A percentile compares a stretch with the other conserved stretches of the same genome.
phyloP scores from a whole-genome alignment of 2,113 vertebrate species.

The Ondatra zibethicus region DNA sequence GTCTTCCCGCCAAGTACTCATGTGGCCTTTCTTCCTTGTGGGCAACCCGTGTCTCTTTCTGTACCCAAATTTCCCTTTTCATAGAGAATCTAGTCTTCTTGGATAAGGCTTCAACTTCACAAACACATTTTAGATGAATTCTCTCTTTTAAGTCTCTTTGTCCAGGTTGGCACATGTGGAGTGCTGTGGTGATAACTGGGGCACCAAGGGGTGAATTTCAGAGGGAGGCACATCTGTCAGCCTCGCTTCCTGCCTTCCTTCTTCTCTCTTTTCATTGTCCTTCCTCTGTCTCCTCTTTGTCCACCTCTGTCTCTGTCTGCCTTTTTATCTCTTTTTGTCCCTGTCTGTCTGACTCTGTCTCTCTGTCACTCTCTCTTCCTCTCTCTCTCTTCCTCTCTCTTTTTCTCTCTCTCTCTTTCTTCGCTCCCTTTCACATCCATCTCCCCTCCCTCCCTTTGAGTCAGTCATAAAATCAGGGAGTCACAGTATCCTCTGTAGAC shows the following conservation, averaged over 20 bases:
- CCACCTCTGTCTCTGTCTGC: neutral
- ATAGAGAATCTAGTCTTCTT: neutral
- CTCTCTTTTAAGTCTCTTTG: neutral
- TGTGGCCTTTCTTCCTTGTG: rapidly evolving
- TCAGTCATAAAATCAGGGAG: neutral
- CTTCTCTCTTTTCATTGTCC: neutral
- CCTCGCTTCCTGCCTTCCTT: neutral
- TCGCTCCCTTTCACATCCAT: neutral
- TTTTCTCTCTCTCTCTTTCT: neutral
- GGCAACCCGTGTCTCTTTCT: neutral
- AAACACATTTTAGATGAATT: neutral
- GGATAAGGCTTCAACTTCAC: neutral
- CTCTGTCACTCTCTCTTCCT: neutral
- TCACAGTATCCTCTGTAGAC: rapidly evolving
- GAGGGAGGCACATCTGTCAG: neutral
- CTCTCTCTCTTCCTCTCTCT: neutral
- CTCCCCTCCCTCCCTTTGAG: no score
- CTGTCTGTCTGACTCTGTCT: neutral
- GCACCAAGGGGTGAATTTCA: rapidly evolving
- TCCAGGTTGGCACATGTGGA: neutral
- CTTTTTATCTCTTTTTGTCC: neutral
- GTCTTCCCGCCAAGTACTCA: rapidly evolving
- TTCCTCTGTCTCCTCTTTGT: neutral
- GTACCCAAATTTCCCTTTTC: neutral
- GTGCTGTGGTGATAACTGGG: neutral